Evolutionary conservation across 2,888 invertebrate species (phyloP).

Genomic region (Drosophila borborema): DNA sequence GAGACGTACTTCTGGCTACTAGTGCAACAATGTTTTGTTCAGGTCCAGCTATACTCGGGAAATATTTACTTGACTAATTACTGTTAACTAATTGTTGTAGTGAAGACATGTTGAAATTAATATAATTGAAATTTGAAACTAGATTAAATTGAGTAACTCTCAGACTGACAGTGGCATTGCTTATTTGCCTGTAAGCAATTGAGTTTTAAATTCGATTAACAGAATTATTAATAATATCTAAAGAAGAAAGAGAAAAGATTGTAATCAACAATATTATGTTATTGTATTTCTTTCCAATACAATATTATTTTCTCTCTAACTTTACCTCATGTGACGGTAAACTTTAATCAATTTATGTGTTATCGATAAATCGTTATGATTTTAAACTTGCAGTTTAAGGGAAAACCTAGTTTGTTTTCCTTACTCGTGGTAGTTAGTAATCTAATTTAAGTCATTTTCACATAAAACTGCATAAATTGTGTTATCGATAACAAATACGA

Average conservation of each 20-base stretch:
- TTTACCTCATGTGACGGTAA: too few species aligned
- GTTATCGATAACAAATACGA: background rate
- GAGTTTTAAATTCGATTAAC: background rate
- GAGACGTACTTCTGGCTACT: conserved; percentile 26
- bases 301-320: too few species aligned
- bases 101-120: background rate
- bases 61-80: background rate
- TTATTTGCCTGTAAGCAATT: background rate
- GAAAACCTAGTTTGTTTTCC: background rate
- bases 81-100: background rate
- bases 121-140: background rate
- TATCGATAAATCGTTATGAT: background rate
- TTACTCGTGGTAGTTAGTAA: too few species aligned
- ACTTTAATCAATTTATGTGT: too few species aligned
- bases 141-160: background rate
- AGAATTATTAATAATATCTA: background rate
- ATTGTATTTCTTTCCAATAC: too few species aligned
- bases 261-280: background rate
- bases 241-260: too few species aligned
- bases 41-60: background rate
- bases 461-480: background rate
- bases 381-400: background rate
- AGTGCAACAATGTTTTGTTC: background rate
- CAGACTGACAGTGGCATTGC: background rate
- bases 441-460: too few species aligned